A percentile compares a stretch with the other conserved stretches of the same genome.
Conservation (phyloP, 2,797 vertebrate species). For the Aphelocoma californica region DNA sequence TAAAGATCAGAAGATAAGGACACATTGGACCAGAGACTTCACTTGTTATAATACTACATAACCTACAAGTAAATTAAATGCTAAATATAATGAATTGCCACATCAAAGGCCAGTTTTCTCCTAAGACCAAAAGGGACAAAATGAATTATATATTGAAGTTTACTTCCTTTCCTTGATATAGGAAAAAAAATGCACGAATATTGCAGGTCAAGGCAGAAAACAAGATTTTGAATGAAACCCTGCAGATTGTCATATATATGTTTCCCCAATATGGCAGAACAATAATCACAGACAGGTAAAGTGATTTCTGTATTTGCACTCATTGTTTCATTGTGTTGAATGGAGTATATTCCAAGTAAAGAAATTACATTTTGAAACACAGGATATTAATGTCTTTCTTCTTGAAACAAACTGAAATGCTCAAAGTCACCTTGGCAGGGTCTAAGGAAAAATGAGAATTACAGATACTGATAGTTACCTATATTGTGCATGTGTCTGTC, state of each 20-base stretch:
- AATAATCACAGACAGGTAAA: not conserved
- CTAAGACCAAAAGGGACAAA: not conserved
- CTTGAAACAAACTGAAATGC: conserved; percentile 14
- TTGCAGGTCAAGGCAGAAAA: not conserved
- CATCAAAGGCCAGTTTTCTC: not conserved
- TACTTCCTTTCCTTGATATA: not conserved
- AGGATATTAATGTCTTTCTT: not conserved
- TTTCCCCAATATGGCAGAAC: not conserved
- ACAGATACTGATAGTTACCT: not conserved
- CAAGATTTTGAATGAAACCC: not conserved
- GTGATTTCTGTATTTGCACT: not conserved
- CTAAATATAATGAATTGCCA: not conserved
- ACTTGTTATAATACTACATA: not conserved
- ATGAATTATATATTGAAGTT: not conserved
- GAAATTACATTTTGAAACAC: not conserved
- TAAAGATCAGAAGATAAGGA: not conserved
- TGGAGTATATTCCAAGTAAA: not conserved
- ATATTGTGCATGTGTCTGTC: not conserved
- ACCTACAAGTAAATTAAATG: not conserved
- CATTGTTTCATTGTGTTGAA: not conserved
- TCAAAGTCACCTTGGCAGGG: not conserved
- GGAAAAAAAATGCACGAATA: not conserved
- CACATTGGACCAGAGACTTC: not conserved
- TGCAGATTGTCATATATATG: not conserved
- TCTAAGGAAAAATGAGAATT: not conserved